Conservation (phyloP, 2,797 vertebrate species). For the Benthosema pterotum region DNA sequence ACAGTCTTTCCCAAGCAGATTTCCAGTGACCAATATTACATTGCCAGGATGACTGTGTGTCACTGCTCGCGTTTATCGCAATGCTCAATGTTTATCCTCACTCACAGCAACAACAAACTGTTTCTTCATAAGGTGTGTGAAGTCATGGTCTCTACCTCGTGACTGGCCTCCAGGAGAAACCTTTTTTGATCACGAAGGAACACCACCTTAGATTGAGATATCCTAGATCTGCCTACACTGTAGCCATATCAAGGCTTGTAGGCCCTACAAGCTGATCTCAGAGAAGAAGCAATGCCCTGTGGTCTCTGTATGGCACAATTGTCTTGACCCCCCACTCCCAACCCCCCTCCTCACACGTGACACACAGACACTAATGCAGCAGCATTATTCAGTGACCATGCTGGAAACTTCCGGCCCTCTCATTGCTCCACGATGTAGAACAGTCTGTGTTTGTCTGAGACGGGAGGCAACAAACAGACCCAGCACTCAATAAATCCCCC, state of each 20-base stretch:
- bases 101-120: slow-evolving; percentile 54
- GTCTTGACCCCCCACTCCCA: slow-evolving; percentile 53
- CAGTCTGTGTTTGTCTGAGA: slow-evolving; percentile 54
- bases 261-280: slow-evolving; percentile 45
- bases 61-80: slow-evolving; percentile 2
- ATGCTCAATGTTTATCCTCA: slow-evolving; percentile 44
- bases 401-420: slow-evolving; percentile 53
- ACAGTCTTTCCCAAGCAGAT: slow-evolving; percentile 66
- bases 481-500: slow-evolving; percentile 53
- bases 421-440: slow-evolving; percentile 41
- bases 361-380: slow-evolving; percentile 34
- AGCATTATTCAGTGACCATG: slow-evolving; percentile 48
- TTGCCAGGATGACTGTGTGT: slow-evolving; percentile 34
- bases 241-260: too few relatives aligned
- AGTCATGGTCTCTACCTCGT: slow-evolving; percentile 54
- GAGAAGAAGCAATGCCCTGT: slow-evolving; percentile 39
- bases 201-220: slow-evolving; percentile 30
- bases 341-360: slow-evolving; percentile 16
- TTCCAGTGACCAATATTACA: slow-evolving; percentile 66
- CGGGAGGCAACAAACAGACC: slow-evolving; percentile 39
- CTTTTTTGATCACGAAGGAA: slow-evolving; percentile 44
- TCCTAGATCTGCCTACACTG: slow-evolving; percentile 30
- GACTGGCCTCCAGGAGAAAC: slow-evolving; percentile 40
- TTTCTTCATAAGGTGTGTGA: slow-evolving; percentile 51
- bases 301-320: slow-evolving; percentile 53